Base-by-base conservation (phyloP, 2,888 invertebrate species). In the Anodontia alba region DNA sequence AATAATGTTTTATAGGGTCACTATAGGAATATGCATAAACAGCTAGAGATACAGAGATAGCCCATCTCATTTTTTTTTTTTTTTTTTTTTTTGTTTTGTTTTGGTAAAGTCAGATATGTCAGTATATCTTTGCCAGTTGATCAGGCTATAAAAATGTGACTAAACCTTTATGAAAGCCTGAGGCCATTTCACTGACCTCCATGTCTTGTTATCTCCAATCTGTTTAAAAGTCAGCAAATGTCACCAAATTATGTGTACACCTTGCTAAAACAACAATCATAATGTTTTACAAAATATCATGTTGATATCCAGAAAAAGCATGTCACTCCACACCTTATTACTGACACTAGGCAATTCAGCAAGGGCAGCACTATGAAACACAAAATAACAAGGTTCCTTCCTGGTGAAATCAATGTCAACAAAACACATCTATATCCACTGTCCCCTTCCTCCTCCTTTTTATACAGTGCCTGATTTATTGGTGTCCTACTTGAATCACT, bases 401-500 rank as follows among this genome's bases (percentile, higher is more conserved):
- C 26, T 57, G 29, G 29, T 57, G 29, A 57, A 2, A 20, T 57
- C 1, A 23, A 57, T 57, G 57, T 57, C 57, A 57, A 5, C 7
- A 57, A 26, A 62, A 26, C 7, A 23, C 12, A 29, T n/a, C n/a
- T n/a, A n/a, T 10, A 17, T 29, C 17, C 12, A 33, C 31, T 29
- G 3, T 33, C 62, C 15, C 33, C 5, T 17, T 20, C 62, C 62
- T 12, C 17, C 17, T 23, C 33, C 17, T 62, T 31, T 12, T 17
- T 23, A 15, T 20, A 31, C 33, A 33, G 20, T 8, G 33, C 33
- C 33, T 62, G 33, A 62, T 62, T 31, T 62, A 62, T 62, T 62
- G 62, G 33, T 62, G 62, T 23, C 20, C 62, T 62, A 62, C 62
- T 62, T 62, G 62, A 76, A 76, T 76, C 76, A 66, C 66, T 71